Evolutionary conservation across 2,888 invertebrate genomes (phyloP).

Genomic region (Morpho helenor): DNA sequence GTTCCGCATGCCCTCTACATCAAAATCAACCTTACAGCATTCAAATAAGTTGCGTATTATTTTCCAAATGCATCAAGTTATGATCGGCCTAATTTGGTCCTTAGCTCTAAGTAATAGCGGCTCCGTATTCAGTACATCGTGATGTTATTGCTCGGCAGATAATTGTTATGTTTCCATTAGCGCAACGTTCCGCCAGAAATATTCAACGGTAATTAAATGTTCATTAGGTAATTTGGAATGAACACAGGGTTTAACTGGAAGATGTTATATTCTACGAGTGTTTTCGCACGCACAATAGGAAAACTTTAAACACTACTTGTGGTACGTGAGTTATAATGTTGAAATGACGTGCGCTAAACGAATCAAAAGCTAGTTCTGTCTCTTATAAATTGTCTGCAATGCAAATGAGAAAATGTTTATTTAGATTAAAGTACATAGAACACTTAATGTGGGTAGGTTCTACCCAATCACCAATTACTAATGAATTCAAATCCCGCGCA

Average conservation of each 20-base stretch:
- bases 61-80: neutral
- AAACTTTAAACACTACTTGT: neutral
- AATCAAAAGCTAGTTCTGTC: neutral
- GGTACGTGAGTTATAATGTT: no score
- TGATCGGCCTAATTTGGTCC: slow-evolving; percentile 11
- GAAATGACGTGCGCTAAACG: no score
- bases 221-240: slow-evolving; percentile 6
- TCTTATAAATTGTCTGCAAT: no score
- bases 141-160: slow-evolving; percentile 9
- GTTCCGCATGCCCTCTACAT: slow-evolving; percentile 17
- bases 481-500: no score
- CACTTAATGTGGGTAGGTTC: no score
- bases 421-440: no score
- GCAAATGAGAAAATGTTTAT: no score
- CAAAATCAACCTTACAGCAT: neutral
- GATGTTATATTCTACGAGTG: neutral
- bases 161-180: slow-evolving; percentile 28
- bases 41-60: neutral
- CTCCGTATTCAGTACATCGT: neutral
- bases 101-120: slow-evolving; percentile 1
- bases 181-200: slow-evolving; percentile 17
- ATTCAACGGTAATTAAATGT: slow-evolving; percentile 15
- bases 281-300: neutral
- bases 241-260: neutral
- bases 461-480: no score